These are phyloP conservation scores for Alexandromys oeconomus DNA, from an alignment of 2,797 vertebrate species.

Conservation along the genomic window DNA sequence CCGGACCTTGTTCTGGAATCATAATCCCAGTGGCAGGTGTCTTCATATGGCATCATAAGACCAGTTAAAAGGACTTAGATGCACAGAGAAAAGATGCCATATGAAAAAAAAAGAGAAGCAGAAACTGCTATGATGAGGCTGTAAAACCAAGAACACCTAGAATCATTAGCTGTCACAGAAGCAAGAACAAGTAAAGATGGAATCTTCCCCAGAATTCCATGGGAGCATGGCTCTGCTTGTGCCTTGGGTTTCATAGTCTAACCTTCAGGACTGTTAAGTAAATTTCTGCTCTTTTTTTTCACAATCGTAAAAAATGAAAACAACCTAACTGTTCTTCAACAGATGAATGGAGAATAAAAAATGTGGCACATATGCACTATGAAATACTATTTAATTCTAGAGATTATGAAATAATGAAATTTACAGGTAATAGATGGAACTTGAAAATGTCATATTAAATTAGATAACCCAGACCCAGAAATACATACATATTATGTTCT, in stretches of 20 bases:
- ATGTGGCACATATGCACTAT: no score
- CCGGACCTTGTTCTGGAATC: not conserved
- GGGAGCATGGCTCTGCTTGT: rapidly evolving
- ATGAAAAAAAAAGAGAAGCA: not conserved
- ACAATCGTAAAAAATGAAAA: not conserved
- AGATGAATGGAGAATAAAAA: not conserved
- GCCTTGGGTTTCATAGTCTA: not conserved
- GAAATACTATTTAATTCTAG: no score
- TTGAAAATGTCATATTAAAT: not conserved
- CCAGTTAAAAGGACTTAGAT: not conserved
- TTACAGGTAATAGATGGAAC: not conserved
- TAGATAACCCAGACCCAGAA: not conserved
- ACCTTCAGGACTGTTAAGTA: not conserved
- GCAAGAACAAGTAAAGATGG: not conserved
- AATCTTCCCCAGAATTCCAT: not conserved
- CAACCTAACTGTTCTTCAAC: not conserved
- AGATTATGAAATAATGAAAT: not conserved
- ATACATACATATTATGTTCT: not conserved
- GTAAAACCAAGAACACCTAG: not conserved
- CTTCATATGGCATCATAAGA: not conserved
- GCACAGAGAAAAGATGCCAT: not conserved
- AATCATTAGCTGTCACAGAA: not conserved
- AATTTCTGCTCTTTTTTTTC: not conserved
- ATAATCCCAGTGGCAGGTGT: not conserved
- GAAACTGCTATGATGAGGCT: not conserved